phyloP scores from a whole-genome alignment of 2,113 vertebrate species.

The Verasper variegatus region DNA sequence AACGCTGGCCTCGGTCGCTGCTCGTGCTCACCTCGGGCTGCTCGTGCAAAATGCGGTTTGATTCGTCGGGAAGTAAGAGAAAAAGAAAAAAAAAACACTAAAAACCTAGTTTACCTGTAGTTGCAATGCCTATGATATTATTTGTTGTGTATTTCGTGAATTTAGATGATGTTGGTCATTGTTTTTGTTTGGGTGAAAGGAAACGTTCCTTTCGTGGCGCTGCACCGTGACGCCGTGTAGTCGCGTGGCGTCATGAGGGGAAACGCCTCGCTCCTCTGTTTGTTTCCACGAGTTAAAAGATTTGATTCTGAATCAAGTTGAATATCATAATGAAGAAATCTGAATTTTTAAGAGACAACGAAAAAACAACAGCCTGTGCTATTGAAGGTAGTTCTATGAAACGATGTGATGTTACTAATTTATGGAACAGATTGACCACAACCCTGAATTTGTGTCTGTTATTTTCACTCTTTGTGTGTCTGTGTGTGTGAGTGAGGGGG shows the following conservation, averaged over 20 bases:
- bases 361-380: conserved; percentile 37
- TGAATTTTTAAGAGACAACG: conserved; percentile 49
- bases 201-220: conserved; percentile 27
- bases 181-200: conserved; percentile 35
- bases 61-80: conserved; percentile 40
- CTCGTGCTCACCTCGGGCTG: conserved; percentile 14
- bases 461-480: conserved; percentile 10
- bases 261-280: conserved; percentile 26
- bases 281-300: neutral
- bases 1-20: conserved; percentile 41
- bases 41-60: conserved; percentile 18
- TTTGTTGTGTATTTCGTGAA: conserved; percentile 64
- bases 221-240: conserved; percentile 18
- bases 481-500: conserved; percentile 5
- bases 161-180: conserved; percentile 51
- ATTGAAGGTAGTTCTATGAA: conserved; percentile 49
- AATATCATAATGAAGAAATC: conserved; percentile 50
- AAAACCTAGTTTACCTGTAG: conserved; percentile 60
- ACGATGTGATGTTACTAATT: conserved; percentile 72
- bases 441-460: conserved; percentile 55
- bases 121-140: conserved; percentile 64
- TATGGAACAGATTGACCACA: conserved; percentile 59
- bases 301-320: conserved; percentile 35
- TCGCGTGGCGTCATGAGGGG: conserved; percentile 12
- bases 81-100: neutral